Evolutionary conservation across 2,888 invertebrate species (phyloP).

Genomic region (Caenorhabditis macrosperma): DNA sequence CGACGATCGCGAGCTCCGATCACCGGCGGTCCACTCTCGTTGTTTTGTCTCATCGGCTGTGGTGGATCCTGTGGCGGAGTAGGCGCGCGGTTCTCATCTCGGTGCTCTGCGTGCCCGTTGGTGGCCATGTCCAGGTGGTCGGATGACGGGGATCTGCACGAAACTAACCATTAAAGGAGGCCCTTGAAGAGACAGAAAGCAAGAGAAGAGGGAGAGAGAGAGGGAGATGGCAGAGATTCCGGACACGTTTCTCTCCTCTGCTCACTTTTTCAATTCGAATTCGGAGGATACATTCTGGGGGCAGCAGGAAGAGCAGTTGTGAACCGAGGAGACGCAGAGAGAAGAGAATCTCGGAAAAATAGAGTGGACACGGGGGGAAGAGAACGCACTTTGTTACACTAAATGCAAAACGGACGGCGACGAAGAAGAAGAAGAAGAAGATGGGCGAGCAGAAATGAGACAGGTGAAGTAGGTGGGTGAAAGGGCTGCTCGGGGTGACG

Average conservation of each 20-base stretch:
- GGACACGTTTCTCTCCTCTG: conserved; percentile 2
- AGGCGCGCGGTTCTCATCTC: not conserved
- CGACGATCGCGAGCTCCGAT: conserved; percentile 40
- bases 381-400: conserved; percentile 59
- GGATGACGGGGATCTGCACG: conserved; percentile 13
- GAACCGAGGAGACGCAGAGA: conserved; percentile 7
- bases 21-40: not conserved
- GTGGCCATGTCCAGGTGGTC: conserved; percentile 5
- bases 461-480: conserved; percentile 24
- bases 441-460: conserved; percentile 32
- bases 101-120: conserved; percentile 15
- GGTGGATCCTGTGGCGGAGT: conserved; percentile 11
- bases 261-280: conserved; percentile 30
- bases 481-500: not conserved
- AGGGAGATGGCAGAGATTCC: not conserved
- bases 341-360: conserved; percentile 13
- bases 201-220: conserved; percentile 3
- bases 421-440: not conserved
- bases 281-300: conserved; percentile 24
- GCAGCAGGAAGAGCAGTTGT: conserved; percentile 12
- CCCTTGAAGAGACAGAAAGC: not conserved
- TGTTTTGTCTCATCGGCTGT: not conserved
- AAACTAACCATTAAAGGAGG: not conserved
- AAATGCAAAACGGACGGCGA: conserved; percentile 19
- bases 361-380: conserved; percentile 24